These are phyloP conservation scores for Pyxicephalus adspersus DNA, from an alignment of 2,113 vertebrate genomes.

Conservation along the genomic window DNA sequence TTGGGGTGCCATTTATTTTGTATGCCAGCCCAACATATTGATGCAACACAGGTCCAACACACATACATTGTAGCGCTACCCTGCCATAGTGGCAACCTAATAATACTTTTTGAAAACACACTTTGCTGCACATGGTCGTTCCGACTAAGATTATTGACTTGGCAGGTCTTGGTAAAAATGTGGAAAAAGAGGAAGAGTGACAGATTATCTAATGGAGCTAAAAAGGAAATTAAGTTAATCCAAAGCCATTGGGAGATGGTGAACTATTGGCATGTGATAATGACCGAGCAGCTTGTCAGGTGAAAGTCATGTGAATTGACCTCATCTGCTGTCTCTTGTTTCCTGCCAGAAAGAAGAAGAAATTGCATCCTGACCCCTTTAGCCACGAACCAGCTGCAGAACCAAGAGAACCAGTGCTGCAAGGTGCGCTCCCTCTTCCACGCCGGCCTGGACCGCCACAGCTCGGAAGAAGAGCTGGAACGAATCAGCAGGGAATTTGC, in stretches of 20 bases:
- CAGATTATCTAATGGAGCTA: no score
- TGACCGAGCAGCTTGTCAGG: background rate
- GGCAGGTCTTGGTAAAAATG: background rate
- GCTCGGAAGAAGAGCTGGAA: constrained; percentile 89
- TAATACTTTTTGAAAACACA: no score
- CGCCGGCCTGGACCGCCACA: constrained; percentile 83
- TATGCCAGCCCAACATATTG: no score
- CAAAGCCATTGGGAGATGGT: background rate
- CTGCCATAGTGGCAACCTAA: no score
- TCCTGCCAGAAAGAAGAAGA: constrained; percentile 78
- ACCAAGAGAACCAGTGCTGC: constrained; percentile 82
- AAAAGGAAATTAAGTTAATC: no score
- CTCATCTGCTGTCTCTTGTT: constrained; percentile 52
- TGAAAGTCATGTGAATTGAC: background rate
- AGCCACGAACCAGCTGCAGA: constrained; percentile 86
- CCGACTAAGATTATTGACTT: background rate
- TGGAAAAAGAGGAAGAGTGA: background rate
- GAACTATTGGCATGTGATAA: background rate
- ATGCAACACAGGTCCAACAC: no score
- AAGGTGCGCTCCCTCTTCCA: constrained; percentile 81
- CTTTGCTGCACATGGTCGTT: no score
- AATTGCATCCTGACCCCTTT: constrained; percentile 83
- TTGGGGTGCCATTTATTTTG: no score
- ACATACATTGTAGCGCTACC: no score
- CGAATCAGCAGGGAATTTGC: constrained; percentile 79